Conservation (phyloP, 2,888 invertebrate species). For the Ophion ventricosus region DNA sequence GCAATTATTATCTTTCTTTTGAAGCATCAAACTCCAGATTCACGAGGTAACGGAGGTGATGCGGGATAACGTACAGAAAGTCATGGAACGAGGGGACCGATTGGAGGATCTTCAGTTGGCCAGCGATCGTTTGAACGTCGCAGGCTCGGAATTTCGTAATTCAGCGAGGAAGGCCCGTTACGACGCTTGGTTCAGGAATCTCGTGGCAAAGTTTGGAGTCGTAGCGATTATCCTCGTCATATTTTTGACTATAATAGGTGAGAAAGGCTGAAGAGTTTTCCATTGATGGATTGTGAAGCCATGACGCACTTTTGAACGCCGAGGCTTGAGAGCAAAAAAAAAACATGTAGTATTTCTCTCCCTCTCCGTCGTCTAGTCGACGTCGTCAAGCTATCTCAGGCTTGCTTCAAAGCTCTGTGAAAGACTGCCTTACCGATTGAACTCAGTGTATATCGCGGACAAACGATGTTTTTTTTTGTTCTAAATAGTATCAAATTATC, state of each 20-base stretch:
- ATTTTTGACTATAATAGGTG: slow-evolving; percentile 79
- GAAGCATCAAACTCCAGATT: slow-evolving; percentile 80
- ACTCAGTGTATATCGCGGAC: too few species aligned
- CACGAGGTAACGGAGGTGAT: slow-evolving; percentile 82
- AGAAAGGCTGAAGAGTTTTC: slow-evolving; percentile 56
- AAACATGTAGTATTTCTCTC: too few species aligned
- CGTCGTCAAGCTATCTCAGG: too few species aligned
- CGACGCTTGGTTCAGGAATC: slow-evolving; percentile 79
- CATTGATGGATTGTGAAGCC: background rate
- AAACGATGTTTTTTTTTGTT: too few species aligned
- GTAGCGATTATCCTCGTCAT: slow-evolving; percentile 71
- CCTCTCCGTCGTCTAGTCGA: too few species aligned
- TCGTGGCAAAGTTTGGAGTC: slow-evolving; percentile 77
- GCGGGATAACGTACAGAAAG: slow-evolving; percentile 81
- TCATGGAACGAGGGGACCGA: slow-evolving; percentile 81
- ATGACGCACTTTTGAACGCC: background rate
- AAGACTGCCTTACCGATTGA: too few species aligned
- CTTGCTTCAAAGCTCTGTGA: too few species aligned
- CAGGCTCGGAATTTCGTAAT: slow-evolving; percentile 79
- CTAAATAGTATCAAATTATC: too few species aligned
- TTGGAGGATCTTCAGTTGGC: slow-evolving; percentile 81
- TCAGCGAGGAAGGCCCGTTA: slow-evolving; percentile 79
- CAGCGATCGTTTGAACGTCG: slow-evolving; percentile 79
- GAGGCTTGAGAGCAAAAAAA: background rate
- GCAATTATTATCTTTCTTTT: background rate